Evolutionary conservation across 2,113 vertebrate genomes (phyloP), one percentile per base, ranked within the genome.

Genomic region (Halichoerus grypus): DNA sequence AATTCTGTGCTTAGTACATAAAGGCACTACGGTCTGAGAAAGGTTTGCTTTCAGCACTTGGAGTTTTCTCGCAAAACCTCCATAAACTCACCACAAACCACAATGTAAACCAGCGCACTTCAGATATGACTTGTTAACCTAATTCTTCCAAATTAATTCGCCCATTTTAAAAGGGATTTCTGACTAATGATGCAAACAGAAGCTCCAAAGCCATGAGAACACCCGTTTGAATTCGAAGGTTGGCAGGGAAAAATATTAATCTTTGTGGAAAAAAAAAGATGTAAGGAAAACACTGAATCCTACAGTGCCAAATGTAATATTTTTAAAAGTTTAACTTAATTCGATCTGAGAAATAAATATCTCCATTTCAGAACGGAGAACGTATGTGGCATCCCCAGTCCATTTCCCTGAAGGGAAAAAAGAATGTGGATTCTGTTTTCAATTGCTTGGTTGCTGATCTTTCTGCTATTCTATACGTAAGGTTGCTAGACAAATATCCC

Each of bases 1-100:
- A 99, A 99, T 97, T 98, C 97, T 95, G 95, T 94, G 96, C 98
- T 99, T 98, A 98, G 92, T 88, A 53, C 93, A 96, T 95, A 61
- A 97, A 98, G 98, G 98, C 81, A 26, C 94, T 71, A 36, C 22
- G 74, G 97, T 96, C 98, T 97, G 95, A 92, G 97, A 97, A 97
- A 96, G 92, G 98, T 98, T 98, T 88, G 46, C 97, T 98, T 98
- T 98, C 98, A 98, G 98, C 98, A 97, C 98, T 97, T 96, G 93
- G 90, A 96, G 97, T 98, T 98, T 98, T 98, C 98, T 98, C 91
- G 79, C 92, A 96, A 99, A 98, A 98, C 98, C 98, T 98, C 98
- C 95, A 96, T 98, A 98, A 98, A 98, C 96, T 98, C 95, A 97
- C 99, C 98, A 98, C 98, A 99, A 98, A 98, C 99, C 99, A 98